A percentile compares a stretch with the other conserved stretches of the same genome.
These are phyloP conservation scores for Troglohyphantes excavatus DNA, from an alignment of 2,888 invertebrate species.

Conservation along the genomic window DNA sequence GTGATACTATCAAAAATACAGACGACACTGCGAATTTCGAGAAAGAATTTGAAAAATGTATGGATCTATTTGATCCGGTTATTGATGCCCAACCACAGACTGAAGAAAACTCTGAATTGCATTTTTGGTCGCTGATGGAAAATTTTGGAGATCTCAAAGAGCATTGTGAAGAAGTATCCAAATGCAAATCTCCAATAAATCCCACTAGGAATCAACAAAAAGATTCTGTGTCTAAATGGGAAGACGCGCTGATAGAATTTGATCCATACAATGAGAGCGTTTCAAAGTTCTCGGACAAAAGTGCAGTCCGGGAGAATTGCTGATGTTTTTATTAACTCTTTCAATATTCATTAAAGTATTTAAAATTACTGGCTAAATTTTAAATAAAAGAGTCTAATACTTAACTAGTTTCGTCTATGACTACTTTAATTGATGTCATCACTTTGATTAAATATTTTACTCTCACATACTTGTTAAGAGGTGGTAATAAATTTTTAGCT, in stretches of 20 bases:
- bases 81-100: background rate
- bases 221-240: background rate
- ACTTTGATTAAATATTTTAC: no score
- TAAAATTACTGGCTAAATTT: no score
- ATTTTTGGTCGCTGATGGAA: constrained; percentile 51
- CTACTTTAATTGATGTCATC: no score
- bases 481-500: no score
- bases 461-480: no score
- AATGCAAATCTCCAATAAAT: background rate
- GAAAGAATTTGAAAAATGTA: constrained; percentile 5
- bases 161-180: background rate
- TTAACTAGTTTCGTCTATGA: no score
- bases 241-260: constrained; percentile 39
- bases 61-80: background rate
- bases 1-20: background rate
- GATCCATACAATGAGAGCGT: constrained; percentile 17
- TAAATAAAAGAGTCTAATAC: no score
- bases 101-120: background rate
- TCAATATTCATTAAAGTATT: background rate
- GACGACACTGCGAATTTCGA: background rate
- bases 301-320: constrained; percentile 1
- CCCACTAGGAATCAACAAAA: background rate
- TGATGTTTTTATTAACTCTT: background rate
- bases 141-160: background rate
- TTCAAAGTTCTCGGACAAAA: background rate